Percentiles rank a stretch among this genome's conserved stretches.
phyloP scores from a whole-genome alignment of 2,797 vertebrate genomes.

The Neoniphon sammara region DNA sequence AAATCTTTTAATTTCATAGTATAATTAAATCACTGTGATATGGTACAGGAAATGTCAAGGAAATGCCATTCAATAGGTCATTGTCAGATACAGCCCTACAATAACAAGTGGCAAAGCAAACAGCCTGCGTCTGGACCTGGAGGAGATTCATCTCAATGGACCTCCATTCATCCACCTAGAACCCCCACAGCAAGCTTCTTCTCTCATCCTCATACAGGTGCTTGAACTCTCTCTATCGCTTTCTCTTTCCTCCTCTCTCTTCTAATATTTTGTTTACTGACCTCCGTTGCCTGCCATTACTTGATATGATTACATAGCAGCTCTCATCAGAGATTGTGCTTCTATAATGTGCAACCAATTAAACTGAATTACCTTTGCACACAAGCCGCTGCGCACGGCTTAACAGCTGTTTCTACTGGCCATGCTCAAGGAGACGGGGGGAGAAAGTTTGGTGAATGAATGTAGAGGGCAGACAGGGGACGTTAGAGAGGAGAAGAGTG shows the following conservation, averaged over 20 bases:
- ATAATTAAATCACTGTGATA: conserved; percentile 33
- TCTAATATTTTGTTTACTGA: conserved; percentile 40
- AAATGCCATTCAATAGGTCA: conserved; percentile 58
- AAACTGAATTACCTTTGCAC: conserved; percentile 58
- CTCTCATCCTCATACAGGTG: neutral
- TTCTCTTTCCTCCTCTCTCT: neutral
- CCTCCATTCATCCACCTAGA: conserved; percentile 26
- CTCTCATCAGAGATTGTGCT: conserved; percentile 47
- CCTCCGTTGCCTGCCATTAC: conserved; percentile 42
- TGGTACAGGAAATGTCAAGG: conserved; percentile 66
- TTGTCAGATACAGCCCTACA: conserved; percentile 46
- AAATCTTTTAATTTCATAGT: conserved; percentile 40
- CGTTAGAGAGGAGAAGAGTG: conserved; percentile 1
- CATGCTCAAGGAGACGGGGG: conserved; percentile 26
- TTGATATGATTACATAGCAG: conserved; percentile 48
- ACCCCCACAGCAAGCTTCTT: conserved; percentile 28
- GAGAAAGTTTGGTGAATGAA: conserved; percentile 24
- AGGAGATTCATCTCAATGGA: too few relatives aligned
- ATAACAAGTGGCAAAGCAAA: conserved; percentile 54
- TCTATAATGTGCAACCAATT: conserved; percentile 63
- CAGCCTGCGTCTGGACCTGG: conserved; percentile 44
- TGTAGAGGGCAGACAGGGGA: conserved; percentile 14
- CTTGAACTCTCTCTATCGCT: too few relatives aligned
- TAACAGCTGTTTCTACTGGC: conserved; percentile 46
- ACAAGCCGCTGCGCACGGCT: conserved; percentile 39